Evolutionary conservation across 2,113 vertebrate genomes (phyloP), one percentile per base, ranked within the genome.

Genomic region (Dicrurus megarhynchus): DNA sequence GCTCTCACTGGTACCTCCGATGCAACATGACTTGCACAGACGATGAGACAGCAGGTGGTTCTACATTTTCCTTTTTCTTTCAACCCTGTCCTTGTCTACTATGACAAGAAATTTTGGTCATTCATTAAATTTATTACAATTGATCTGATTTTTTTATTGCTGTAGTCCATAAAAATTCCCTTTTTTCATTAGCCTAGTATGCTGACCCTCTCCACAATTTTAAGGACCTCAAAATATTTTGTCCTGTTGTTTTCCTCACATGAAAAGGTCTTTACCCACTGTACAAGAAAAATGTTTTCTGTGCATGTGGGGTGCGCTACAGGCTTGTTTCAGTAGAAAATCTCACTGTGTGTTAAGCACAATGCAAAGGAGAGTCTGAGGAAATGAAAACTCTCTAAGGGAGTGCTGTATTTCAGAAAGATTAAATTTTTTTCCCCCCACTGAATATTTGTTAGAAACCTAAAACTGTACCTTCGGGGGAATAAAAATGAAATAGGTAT

Each of bases 361-460:
- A 64, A 60, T 24, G 20, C 12, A 74, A 77, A 84, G 22, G 28
- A 77, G 35, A 69, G 10, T 33, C n/a, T 69, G 68, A 87, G 37
- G 39, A 87, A 65, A 84, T 49, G 22, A 26, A 32, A 87, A 2
- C 10, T 73, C 55, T 67, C 55, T 46, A 37, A 67, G n/a, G 22
- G 26, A 70, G 17, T 19, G 12, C 3, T 75, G 50, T 23, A 32
- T 41, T 87, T 81, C 37, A 84, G 33, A 81, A 69, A 81, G 7
- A 60, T 16, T 47, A 49, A 23, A 8, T 1, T 28, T 55, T 16
- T 26, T 22, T 27, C 5, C 1, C 11, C 9, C 1, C 19, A 37
- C 30, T 33, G 37, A 88, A 68, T 68, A 56, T 64, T 50, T 76
- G 3, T 50, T 50, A 52, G 59, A 89, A 89, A 56, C 7, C 4